Evolutionary conservation across 2,797 vertebrate species (phyloP).

Genomic region (Rhinoraja longicauda): DNA sequence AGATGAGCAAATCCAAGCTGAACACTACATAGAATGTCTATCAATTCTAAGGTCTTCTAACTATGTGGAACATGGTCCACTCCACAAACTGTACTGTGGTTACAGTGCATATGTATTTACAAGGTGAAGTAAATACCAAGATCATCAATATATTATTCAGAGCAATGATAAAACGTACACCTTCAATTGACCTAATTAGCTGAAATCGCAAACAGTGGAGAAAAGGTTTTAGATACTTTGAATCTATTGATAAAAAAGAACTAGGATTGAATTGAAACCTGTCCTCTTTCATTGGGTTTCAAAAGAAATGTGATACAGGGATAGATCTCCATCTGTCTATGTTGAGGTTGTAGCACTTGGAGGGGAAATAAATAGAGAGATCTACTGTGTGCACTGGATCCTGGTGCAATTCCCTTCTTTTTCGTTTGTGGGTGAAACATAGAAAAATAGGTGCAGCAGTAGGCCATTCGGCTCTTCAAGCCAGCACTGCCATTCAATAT

Average conservation of each 20-base stretch:
- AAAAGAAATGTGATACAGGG: neutral
- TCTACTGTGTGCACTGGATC: neutral
- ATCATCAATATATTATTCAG: neutral
- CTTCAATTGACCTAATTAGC: neutral
- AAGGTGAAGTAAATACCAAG: neutral
- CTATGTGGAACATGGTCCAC: neutral
- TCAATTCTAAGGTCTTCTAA: no score
- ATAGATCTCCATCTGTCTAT: neutral
- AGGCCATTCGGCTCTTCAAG: no score
- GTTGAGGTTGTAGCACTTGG: neutral
- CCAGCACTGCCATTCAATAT: no score
- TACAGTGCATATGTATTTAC: neutral
- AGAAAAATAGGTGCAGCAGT: no score
- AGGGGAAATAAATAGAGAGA: neutral
- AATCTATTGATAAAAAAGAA: neutral
- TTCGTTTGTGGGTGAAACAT: no score
- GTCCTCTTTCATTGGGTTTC: neutral
- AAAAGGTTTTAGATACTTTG: neutral
- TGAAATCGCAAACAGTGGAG: neutral
- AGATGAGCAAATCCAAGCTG: neutral
- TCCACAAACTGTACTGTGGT: neutral
- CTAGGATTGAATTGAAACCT: neutral
- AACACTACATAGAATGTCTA: neutral
- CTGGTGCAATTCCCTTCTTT: no score
- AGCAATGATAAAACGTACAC: neutral